Evolutionary conservation across 2,797 vertebrate genomes (phyloP).

Genomic region (Denticeps clupeoides): DNA sequence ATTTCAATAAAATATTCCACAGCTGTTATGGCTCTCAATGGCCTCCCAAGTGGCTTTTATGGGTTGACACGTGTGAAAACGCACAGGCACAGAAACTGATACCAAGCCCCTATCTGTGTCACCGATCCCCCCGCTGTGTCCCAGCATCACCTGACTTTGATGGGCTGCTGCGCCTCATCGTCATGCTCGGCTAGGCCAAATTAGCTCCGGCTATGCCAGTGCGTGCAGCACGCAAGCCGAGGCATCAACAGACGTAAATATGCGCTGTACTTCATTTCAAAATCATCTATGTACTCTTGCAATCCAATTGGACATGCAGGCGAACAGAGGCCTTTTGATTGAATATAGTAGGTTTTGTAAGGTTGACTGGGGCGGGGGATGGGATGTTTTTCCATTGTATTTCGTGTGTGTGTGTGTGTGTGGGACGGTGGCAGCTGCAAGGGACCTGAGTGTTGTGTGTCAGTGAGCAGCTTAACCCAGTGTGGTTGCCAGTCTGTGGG

Average conservation of each 20-base stretch:
- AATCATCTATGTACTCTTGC: background rate
- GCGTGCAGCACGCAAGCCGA: background rate
- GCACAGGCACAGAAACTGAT: slow-evolving; percentile 12
- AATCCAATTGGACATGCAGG: background rate
- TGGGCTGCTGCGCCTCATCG: slow-evolving; percentile 46
- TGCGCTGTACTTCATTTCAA: background rate
- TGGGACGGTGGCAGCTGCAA: slow-evolving; percentile 3
- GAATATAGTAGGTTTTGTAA: background rate
- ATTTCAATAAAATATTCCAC: slow-evolving; percentile 63
- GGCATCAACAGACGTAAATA: background rate
- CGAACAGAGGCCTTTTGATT: background rate
- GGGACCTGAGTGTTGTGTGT: slow-evolving; percentile 16
- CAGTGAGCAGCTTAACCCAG: slow-evolving; percentile 17
- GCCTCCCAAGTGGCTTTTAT: slow-evolving; percentile 57
- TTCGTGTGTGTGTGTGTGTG: slow-evolving; percentile 15
- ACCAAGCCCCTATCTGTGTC: slow-evolving; percentile 1
- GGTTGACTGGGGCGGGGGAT: background rate
- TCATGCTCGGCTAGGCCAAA: slow-evolving; percentile 25
- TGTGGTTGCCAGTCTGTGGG: slow-evolving; percentile 21
- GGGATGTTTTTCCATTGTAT: slow-evolving; percentile 28
- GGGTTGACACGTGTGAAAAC: slow-evolving; percentile 56
- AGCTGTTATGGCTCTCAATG: slow-evolving; percentile 54
- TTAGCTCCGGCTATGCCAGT: background rate
- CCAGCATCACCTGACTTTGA: slow-evolving; percentile 49
- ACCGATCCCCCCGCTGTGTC: slow-evolving; percentile 16